These are phyloP conservation scores for Takifugu flavidus DNA, from an alignment of 2,113 vertebrate species.

Conservation along the genomic window DNA sequence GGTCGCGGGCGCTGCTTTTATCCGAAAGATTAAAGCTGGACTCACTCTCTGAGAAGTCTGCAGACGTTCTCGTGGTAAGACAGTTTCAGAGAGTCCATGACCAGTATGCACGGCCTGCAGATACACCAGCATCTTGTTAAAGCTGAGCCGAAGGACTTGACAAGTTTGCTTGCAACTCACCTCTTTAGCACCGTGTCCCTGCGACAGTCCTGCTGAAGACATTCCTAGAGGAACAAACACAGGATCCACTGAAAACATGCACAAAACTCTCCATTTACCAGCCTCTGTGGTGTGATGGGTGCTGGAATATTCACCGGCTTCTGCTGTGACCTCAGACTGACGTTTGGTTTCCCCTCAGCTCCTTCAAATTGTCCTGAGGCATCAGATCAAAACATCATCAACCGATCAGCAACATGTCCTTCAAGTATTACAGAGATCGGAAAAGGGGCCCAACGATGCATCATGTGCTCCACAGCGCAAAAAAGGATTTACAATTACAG, in stretches of 20 bases:
- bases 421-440: too few relatives aligned
- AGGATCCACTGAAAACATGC: background rate
- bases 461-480: too few relatives aligned
- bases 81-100: slow-evolving; percentile 91
- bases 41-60: slow-evolving; percentile 90
- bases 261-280: background rate
- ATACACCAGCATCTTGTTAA: too few relatives aligned
- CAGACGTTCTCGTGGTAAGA: slow-evolving; percentile 80
- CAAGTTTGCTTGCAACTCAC: slow-evolving; percentile 34
- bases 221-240: slow-evolving; percentile 51
- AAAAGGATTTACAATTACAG: too few relatives aligned
- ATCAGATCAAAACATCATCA: background rate
- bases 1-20: too few relatives aligned
- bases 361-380: slow-evolving; percentile 24
- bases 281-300: background rate
- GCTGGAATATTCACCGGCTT: slow-evolving; percentile 30
- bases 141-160: too few relatives aligned
- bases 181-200: slow-evolving; percentile 47
- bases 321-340: background rate
- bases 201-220: slow-evolving; percentile 51
- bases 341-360: background rate
- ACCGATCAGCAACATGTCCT: background rate
- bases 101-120: slow-evolving; percentile 87
- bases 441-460: too few relatives aligned
- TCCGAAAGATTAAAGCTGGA: background rate